phyloP scores from a whole-genome alignment of 2,113 vertebrate genomes.

The Phyllopteryx taeniolatus region DNA sequence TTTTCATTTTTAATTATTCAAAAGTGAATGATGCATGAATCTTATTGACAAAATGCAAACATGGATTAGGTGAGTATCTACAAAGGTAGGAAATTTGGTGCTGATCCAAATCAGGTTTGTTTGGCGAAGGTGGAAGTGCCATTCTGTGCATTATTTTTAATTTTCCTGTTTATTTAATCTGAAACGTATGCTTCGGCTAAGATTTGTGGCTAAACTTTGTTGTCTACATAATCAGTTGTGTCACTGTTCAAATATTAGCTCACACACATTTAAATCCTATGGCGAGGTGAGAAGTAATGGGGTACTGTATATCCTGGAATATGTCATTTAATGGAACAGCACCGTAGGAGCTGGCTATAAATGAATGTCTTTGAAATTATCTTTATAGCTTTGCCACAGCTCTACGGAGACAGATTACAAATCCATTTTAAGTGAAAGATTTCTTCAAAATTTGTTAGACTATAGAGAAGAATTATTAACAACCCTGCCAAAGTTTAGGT shows the following conservation, averaged over 20 bases:
- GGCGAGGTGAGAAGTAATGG: neutral
- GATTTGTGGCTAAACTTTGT: neutral
- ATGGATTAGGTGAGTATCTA: neutral
- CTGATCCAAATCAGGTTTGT: constrained; percentile 3
- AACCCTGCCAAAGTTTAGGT: too few relatives aligned
- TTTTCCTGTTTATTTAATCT: neutral
- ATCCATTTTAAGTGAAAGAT: too few relatives aligned
- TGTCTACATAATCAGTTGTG: neutral
- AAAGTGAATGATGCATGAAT: neutral
- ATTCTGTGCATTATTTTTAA: neutral
- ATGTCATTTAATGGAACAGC: constrained; percentile 22
- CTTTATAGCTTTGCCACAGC: constrained; percentile 4
- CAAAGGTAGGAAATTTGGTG: neutral
- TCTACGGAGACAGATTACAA: constrained; percentile 12
- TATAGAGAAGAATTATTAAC: too few relatives aligned
- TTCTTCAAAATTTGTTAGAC: too few relatives aligned
- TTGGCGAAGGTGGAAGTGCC: constrained; percentile 1
- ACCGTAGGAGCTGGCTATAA: constrained; percentile 39
- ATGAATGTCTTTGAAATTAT: constrained; percentile 51
- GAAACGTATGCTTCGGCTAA: constrained; percentile 4
- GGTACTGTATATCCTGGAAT: neutral
- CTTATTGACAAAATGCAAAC: neutral
- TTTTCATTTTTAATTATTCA: neutral
- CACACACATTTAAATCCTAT: neutral
- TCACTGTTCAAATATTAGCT: neutral